Evolutionary conservation across 2,888 invertebrate genomes (phyloP).

Genomic region (Apocheima hispidaria): DNA sequence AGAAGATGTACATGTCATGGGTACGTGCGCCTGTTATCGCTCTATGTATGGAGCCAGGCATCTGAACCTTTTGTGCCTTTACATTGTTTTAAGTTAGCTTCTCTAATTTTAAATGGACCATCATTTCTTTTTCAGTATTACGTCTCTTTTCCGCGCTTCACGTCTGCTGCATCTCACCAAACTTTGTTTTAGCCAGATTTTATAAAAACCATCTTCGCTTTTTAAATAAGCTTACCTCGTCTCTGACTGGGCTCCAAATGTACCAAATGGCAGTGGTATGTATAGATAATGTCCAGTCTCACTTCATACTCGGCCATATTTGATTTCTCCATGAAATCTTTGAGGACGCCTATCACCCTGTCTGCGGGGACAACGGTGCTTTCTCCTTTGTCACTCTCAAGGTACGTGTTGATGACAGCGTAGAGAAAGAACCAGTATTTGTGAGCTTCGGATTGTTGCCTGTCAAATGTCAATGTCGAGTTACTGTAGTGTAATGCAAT

Average conservation of each 20-base stretch:
- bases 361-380: slow-evolving; percentile 49
- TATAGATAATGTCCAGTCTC: slow-evolving; percentile 91
- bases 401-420: slow-evolving; percentile 88
- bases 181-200: too few species aligned
- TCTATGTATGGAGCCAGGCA: too few species aligned
- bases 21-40: too few species aligned
- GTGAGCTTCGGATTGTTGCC: slow-evolving; percentile 89
- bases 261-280: slow-evolving; percentile 93
- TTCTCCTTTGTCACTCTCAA: slow-evolving; percentile 60
- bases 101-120: too few species aligned
- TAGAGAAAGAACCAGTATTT: slow-evolving; percentile 97
- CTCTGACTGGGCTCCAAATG: slow-evolving; percentile 80
- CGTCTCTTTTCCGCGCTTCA: too few species aligned
- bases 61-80: too few species aligned
- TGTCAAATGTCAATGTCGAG: slow-evolving; percentile 50
- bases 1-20: too few species aligned
- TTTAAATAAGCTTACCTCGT: slow-evolving; percentile 67
- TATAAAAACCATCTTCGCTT: too few species aligned
- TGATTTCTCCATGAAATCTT: slow-evolving; percentile 93
- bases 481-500: background rate
- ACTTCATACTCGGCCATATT: slow-evolving; percentile 93
- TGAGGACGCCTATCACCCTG: slow-evolving; percentile 86
- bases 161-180: too few species aligned
- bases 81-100: too few species aligned
- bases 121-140: too few species aligned